Conservation (phyloP, 1,140 invertebrate species). For the Cydia splendana region DNA sequence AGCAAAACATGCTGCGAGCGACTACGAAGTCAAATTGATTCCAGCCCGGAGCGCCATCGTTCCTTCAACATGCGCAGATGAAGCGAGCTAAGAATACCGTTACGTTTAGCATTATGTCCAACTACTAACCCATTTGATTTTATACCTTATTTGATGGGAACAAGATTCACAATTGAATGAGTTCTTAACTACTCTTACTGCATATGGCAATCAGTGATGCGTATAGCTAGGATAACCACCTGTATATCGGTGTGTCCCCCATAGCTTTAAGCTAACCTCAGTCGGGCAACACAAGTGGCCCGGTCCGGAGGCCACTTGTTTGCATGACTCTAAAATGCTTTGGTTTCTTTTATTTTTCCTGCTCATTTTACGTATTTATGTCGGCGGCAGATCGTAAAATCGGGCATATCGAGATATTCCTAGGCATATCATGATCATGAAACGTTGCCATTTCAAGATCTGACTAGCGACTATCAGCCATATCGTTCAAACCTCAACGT, state of each 20-base stretch:
- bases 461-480: too few relatives aligned
- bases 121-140: background rate
- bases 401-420: too few relatives aligned
- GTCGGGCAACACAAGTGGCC: constrained; percentile 9
- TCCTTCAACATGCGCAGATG: background rate
- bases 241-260: background rate
- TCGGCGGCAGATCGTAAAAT: too few relatives aligned
- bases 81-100: background rate
- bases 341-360: background rate
- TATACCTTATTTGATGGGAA: background rate
- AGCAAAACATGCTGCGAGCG: too few relatives aligned
- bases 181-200: background rate
- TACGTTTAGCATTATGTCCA: background rate
- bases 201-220: too few relatives aligned
- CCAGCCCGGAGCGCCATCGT: too few relatives aligned
- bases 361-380: too few relatives aligned
- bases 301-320: background rate
- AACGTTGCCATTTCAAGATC: too few relatives aligned
- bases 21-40: too few relatives aligned
- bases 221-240: too few relatives aligned
- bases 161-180: background rate
- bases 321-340: background rate
- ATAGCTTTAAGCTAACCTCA: background rate
- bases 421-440: too few relatives aligned
- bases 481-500: too few relatives aligned